Percentiles rank a stretch among this genome's conserved stretches.
These are phyloP conservation scores for Castor canadensis DNA, from an alignment of 2,113 vertebrate species.

Conservation along the genomic window DNA sequence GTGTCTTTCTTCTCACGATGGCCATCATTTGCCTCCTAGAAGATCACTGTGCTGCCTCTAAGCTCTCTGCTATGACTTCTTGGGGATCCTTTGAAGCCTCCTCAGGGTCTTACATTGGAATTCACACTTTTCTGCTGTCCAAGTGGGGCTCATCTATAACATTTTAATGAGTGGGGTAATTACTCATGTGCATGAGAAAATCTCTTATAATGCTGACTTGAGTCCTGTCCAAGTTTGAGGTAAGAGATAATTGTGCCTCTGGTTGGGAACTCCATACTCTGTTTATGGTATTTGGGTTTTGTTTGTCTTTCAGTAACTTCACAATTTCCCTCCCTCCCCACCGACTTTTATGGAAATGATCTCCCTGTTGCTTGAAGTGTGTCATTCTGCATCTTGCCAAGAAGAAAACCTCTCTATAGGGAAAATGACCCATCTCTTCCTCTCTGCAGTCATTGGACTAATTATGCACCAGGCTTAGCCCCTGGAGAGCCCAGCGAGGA, in stretches of 20 bases:
- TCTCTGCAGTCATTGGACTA: slow-evolving; percentile 72
- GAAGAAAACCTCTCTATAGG: slow-evolving; percentile 65
- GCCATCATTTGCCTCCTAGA: slow-evolving; percentile 2
- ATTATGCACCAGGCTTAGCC: slow-evolving; percentile 69
- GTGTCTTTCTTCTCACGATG: accelerated
- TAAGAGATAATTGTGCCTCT: slow-evolving; percentile 80
- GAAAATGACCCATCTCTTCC: slow-evolving; percentile 76
- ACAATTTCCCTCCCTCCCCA: slow-evolving; percentile 51
- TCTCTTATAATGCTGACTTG: slow-evolving; percentile 66
- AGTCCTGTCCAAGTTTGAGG: slow-evolving; percentile 68
- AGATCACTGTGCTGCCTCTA: neutral
- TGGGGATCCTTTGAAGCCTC: slow-evolving; percentile 30
- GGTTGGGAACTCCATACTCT: slow-evolving; percentile 67
- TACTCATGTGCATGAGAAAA: slow-evolving; percentile 81
- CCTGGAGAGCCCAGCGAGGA: slow-evolving; percentile 76
- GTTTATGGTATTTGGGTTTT: slow-evolving; percentile 72
- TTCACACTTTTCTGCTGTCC: slow-evolving; percentile 76
- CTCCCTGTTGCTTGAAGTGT: slow-evolving; percentile 74
- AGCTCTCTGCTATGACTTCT: slow-evolving; percentile 1
- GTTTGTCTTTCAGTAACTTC: slow-evolving; percentile 69
- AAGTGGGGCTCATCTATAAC: slow-evolving; percentile 78
- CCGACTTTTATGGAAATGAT: slow-evolving; percentile 65
- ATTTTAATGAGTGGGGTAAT: slow-evolving; percentile 80
- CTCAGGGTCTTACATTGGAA: slow-evolving; percentile 60
- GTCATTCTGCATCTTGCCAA: slow-evolving; percentile 73